Evolutionary conservation across 1,140 invertebrate genomes (phyloP), one percentile per base, ranked within the genome.

Genomic region (Telenomus remus): DNA sequence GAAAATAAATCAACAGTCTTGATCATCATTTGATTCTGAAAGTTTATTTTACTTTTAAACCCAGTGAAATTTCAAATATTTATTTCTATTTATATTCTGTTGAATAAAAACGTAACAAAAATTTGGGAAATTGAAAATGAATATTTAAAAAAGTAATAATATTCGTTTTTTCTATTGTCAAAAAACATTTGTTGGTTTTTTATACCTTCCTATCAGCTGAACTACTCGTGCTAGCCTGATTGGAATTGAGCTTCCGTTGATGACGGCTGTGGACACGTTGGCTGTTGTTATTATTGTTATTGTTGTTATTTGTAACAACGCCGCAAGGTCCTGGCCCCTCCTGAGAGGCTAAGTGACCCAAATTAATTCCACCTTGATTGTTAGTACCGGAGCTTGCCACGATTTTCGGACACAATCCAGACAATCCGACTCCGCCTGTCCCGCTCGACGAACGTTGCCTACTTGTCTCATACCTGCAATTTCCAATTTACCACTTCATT

Each of bases 391-490:
- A 80, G 81, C 81, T 81, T 69, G 84, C 80, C 81, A 84, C 84
- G 80, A 88, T 79, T 76, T 87, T 87, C 16, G 87, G 84, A 78
- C 87, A 88, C 76, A 88, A 82, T 77, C 84, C 86, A 27, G 85
- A 86, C 60, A 88, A 81, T 43, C 82, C 80, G 54, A 82, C 81
- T 27, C 80, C 82, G 74, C 84, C 79, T 71, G 81, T 83, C 71
- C 83, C 84, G 55, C 85, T 81, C 65, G 85, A 83, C 69, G 86
- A 77, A 74, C 84, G 82, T 71, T 87, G 87, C 78, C 86, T 87
- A 47, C 83, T 87, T 82, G 87, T 87, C 76, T 87, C 87, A 87
- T 88, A 88, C 86, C 87, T 88, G 79, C 3, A 80, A 86, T 80
- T 46, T 12, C 50, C 6, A 44, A 49, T 12, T 19, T 44, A 44